These are phyloP conservation scores for Agrochola lota DNA, from an alignment of 2,888 invertebrate species.

Conservation along the genomic window DNA sequence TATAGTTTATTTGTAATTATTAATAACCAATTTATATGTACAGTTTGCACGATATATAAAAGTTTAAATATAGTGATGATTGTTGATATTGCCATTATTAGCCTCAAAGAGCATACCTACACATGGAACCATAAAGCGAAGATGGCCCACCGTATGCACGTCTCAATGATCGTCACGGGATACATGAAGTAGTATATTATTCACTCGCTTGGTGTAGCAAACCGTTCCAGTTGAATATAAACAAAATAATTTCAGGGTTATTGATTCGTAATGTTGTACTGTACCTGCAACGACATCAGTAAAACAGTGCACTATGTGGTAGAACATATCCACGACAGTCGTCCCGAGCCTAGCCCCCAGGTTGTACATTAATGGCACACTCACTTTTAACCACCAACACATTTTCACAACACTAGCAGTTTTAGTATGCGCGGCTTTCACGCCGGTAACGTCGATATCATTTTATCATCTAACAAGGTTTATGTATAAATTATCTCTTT, in stretches of 20 bases:
- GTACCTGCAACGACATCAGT: constrained; percentile 84
- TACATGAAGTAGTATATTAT: not conserved
- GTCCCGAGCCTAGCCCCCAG: constrained; percentile 77
- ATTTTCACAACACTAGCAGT: constrained; percentile 68
- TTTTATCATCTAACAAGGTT: constrained; percentile 37
- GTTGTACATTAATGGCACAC: constrained; percentile 82
- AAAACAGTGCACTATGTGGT: constrained; percentile 76
- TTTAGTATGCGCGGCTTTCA: constrained; percentile 5
- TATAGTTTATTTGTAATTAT: not conserved
- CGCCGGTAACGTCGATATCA: constrained; percentile 24
- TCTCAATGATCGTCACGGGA: not conserved
- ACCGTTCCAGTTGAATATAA: not conserved
- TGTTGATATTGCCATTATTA: not conserved
- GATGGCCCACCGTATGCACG: not conserved
- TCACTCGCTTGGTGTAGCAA: not conserved
- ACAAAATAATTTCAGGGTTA: not conserved
- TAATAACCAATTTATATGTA: not conserved
- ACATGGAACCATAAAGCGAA: not conserved
- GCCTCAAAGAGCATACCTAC: not conserved
- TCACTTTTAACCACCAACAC: constrained; percentile 88
- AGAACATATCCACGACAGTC: constrained; percentile 77
- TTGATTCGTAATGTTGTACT: constrained; percentile 10
- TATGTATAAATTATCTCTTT: constrained; percentile 14
- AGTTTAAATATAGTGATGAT: not conserved
- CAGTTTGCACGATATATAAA: not conserved